phyloP scores from a whole-genome alignment of 2,113 vertebrate genomes.

The Xenopus laevis region DNA sequence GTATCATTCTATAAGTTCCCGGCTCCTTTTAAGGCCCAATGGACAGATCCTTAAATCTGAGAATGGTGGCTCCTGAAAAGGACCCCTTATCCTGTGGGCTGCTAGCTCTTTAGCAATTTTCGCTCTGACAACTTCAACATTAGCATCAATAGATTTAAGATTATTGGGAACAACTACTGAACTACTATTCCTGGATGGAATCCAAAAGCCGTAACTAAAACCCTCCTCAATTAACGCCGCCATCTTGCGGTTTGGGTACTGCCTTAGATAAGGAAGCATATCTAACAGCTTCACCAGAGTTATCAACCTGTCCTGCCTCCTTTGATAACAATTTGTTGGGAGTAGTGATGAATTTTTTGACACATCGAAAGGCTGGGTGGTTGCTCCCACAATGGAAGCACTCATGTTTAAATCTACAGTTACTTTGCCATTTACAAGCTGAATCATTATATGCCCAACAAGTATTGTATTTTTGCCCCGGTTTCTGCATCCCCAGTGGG shows the following conservation, averaged over 20 bases:
- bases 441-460: no score
- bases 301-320: background rate
- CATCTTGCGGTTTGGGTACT: background rate
- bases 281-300: background rate
- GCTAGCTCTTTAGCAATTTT: background rate
- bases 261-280: background rate
- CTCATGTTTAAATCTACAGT: no score
- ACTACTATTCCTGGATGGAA: background rate
- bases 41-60: background rate
- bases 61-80: background rate
- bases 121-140: background rate
- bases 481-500: rapidly evolving
- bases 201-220: background rate
- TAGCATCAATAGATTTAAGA: background rate
- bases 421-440: no score
- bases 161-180: no score
- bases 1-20: background rate
- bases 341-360: no score
- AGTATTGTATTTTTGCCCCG: no score
- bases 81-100: background rate
- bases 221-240: background rate
- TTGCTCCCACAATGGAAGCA: background rate
- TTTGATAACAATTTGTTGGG: background rate
- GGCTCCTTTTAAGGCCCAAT: constrained; percentile 2
- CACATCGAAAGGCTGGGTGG: background rate